phyloP scores from a whole-genome alignment of 1,140 invertebrate genomes.

The Cotesia chilonis region DNA sequence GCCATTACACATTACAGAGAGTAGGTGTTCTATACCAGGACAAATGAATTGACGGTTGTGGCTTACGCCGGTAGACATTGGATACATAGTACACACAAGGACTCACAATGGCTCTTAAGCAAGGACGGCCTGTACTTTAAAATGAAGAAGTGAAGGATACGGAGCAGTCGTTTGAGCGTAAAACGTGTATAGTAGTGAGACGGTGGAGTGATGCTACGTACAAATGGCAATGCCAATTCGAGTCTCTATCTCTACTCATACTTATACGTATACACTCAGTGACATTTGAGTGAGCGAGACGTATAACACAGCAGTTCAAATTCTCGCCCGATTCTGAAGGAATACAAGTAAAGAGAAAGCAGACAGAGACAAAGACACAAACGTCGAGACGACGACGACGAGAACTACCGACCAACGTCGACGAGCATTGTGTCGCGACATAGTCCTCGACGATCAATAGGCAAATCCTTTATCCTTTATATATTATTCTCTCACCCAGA shows the following conservation, averaged over 20 bases:
- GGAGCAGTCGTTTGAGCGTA: slow-evolving; percentile 1
- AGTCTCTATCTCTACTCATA: too few species aligned
- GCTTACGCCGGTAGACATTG: slow-evolving; percentile 28
- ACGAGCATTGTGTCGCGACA: slow-evolving; percentile 12
- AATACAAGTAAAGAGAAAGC: background rate
- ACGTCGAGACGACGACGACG: slow-evolving; percentile 4
- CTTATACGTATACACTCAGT: too few species aligned
- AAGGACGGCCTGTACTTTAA: background rate
- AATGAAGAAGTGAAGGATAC: slow-evolving; percentile 11
- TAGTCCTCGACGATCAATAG: slow-evolving; percentile 26
- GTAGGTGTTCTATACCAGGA: slow-evolving; percentile 11
- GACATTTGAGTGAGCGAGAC: slow-evolving; percentile 1
- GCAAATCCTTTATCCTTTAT: slow-evolving; percentile 20
- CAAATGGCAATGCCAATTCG: background rate
- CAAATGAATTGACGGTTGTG: slow-evolving; percentile 35
- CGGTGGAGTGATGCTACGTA: background rate
- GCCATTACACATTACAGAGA: too few species aligned
- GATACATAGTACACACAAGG: slow-evolving; percentile 9
- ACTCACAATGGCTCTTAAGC: too few species aligned
- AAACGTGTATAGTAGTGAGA: background rate
- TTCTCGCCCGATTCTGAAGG: slow-evolving; percentile 8
- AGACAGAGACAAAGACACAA: background rate
- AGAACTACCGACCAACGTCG: background rate
- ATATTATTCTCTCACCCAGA: background rate
- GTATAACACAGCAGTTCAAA: background rate